A percentile compares a stretch with the other conserved stretches of the same genome.
phyloP scores from a whole-genome alignment of 2,113 vertebrate genomes.

The Columba janthina region DNA sequence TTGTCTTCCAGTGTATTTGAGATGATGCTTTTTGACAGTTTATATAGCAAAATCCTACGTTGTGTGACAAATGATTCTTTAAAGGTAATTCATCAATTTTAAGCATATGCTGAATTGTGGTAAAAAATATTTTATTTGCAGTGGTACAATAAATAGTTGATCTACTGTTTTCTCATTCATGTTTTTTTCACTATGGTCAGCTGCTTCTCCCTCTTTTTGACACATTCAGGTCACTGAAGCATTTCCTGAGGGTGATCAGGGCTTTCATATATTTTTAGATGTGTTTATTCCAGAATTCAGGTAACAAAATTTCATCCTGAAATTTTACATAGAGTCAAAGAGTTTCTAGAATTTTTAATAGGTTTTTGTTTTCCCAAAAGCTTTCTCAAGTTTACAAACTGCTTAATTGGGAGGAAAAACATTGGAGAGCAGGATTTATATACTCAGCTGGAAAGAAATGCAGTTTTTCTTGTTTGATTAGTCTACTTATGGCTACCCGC shows the following conservation, averaged over 20 bases:
- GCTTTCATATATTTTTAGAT: neutral
- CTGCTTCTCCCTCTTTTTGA: conserved; percentile 10
- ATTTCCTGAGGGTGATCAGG: neutral
- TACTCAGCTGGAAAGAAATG: conserved; percentile 22
- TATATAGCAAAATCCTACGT: neutral
- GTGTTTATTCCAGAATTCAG: neutral
- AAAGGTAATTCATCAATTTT: neutral
- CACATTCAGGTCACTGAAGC: conserved; percentile 33
- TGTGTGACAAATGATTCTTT: neutral
- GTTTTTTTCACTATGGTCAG: neutral
- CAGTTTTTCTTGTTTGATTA: conserved; percentile 15
- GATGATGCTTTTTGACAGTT: neutral
- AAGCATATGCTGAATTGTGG: neutral
- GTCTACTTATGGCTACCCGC: neutral
- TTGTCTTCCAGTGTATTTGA: neutral
- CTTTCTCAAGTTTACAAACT: neutral
- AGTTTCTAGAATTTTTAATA: neutral
- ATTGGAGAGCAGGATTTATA: neutral
- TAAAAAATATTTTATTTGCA: neutral
- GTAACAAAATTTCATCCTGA: neutral
- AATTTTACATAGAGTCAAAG: neutral
- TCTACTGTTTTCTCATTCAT: neutral
- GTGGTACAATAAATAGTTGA: neutral
- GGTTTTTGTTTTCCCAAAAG: neutral
- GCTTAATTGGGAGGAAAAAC: neutral